Evolutionary conservation across 30 jellyfish, hydroid and myxozoan species (phyloP).

Genomic region (Hydractinia symbiolongicarpus): DNA sequence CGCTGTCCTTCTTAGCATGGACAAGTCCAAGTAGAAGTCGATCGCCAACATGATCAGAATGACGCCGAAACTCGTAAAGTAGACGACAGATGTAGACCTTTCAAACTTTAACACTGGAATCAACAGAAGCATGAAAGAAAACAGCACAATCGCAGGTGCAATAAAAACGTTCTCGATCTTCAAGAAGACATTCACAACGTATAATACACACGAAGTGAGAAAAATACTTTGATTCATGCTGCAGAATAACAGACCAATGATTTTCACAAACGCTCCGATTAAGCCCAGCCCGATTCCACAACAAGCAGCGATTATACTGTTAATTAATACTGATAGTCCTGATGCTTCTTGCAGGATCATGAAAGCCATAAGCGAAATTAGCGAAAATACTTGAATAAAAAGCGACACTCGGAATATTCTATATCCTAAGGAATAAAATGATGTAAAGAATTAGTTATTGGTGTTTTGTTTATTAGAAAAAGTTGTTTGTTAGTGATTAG

Average conservation of each 20-base stretch:
- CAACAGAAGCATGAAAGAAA: conserved; percentile 49
- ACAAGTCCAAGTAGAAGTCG: conserved; percentile 66
- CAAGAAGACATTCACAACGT: conserved; percentile 44
- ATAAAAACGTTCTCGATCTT: conserved; percentile 41
- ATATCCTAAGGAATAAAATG: conserved; percentile 47
- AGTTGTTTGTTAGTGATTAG: too few species aligned
- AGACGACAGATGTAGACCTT: conserved; percentile 53
- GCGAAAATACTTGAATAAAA: conserved; percentile 55
- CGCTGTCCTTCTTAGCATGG: conserved; percentile 48
- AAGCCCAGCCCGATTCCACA: conserved; percentile 64
- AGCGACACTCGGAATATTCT: conserved; percentile 68
- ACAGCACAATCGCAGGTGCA: conserved; percentile 55
- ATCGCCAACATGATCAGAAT: conserved; percentile 55
- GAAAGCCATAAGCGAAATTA: conserved; percentile 48
- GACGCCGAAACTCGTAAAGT: conserved; percentile 80
- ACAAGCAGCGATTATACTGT: conserved; percentile 64
- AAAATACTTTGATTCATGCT: conserved; percentile 61
- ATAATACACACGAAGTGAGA: conserved; percentile 34
- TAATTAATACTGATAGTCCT: conserved; percentile 39
- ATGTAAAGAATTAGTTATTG: neutral
- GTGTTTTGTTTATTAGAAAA: too few species aligned
- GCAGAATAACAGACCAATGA: conserved; percentile 56
- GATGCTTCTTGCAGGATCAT: conserved; percentile 36
- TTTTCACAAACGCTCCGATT: conserved; percentile 48
- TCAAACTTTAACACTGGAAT: conserved; percentile 23